These are phyloP conservation scores for Clivina fossor DNA, from an alignment of 2,888 invertebrate genomes.

Conservation along the genomic window DNA sequence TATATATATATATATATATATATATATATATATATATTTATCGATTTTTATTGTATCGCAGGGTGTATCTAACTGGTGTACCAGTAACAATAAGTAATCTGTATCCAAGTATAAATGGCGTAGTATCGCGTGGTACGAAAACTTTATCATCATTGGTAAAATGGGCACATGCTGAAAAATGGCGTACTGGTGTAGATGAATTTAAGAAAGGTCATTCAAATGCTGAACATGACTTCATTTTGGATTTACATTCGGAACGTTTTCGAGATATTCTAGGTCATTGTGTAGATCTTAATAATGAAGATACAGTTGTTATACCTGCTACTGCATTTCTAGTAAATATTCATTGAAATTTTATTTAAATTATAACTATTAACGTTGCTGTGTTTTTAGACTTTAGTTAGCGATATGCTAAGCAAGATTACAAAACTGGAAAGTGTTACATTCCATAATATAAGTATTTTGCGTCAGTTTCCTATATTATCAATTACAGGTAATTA, in stretches of 20 bases:
- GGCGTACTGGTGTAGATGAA: conserved; percentile 58
- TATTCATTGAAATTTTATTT: background rate
- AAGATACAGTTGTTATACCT: conserved; percentile 48
- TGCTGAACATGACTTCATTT: conserved; percentile 50
- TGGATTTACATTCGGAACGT: conserved; percentile 56
- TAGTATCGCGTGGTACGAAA: conserved; percentile 84
- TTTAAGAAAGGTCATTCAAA: conserved; percentile 45
- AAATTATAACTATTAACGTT: background rate
- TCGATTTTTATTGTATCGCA: too few relatives aligned
- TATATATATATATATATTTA: too few relatives aligned
- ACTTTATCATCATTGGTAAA: conserved; percentile 79
- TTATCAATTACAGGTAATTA: too few relatives aligned
- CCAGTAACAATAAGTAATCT: conserved; percentile 72
- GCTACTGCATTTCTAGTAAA: conserved; percentile 48
- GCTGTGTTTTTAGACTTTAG: conserved; percentile 30
- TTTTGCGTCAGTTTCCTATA: too few relatives aligned
- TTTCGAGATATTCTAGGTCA: conserved; percentile 49
- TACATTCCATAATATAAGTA: too few relatives aligned
- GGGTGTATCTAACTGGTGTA: conserved; percentile 78
- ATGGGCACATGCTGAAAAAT: conserved; percentile 87
- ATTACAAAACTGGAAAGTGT: background rate
- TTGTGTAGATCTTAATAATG: too few relatives aligned
- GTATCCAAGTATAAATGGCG: conserved; percentile 68
- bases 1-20: too few relatives aligned
- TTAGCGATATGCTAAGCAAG: conserved; percentile 33